These are phyloP conservation scores for Oenanthe melanoleuca DNA, from an alignment of 2,113 vertebrate species.

Conservation along the genomic window DNA sequence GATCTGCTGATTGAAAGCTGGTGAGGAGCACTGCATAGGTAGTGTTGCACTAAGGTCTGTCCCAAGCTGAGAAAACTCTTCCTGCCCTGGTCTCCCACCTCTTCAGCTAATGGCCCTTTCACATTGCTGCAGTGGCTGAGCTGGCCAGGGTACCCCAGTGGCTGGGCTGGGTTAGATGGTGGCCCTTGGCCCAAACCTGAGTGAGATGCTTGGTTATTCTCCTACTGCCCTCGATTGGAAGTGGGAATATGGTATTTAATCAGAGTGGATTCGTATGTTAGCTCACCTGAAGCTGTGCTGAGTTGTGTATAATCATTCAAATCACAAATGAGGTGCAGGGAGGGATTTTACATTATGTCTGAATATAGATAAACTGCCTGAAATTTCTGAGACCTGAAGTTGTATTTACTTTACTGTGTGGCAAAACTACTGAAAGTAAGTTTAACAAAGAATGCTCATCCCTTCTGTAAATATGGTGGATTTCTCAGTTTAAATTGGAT, in stretches of 20 bases:
- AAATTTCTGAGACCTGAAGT: neutral
- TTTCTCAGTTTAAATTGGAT: neutral
- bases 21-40: neutral
- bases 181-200: neutral
- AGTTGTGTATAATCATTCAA: neutral
- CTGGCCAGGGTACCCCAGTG: neutral
- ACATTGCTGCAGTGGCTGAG: neutral
- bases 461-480: neutral
- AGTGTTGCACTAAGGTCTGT: neutral
- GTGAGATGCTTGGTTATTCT: neutral
- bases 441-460: neutral
- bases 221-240: fast-evolving
- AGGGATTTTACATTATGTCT: neutral
- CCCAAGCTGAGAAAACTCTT: neutral
- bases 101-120: neutral
- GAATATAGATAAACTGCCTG: neutral
- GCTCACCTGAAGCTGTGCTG: neutral
- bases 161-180: neutral
- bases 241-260: neutral
- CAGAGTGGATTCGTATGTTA: fast-evolving
- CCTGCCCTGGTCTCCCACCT: neutral
- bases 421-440: neutral
- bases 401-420: neutral
- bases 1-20: neutral
- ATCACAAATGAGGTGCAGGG: neutral